These are phyloP conservation scores for Pyxicephalus adspersus DNA, from an alignment of 2,113 vertebrate genomes.

Conservation along the genomic window DNA sequence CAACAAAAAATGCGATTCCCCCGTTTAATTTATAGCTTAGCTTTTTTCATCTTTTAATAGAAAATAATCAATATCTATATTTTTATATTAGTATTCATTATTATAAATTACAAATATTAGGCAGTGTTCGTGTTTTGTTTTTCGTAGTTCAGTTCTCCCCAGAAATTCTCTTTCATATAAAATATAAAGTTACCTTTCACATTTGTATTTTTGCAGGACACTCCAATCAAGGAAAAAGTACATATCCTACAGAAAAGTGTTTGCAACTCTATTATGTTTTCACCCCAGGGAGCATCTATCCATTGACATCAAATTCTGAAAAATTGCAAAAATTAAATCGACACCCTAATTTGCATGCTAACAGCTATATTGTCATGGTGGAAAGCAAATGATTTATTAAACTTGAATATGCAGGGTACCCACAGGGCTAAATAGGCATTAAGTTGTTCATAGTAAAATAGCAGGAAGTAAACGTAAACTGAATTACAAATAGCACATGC, in stretches of 20 bases:
- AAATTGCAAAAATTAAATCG: constrained; percentile 20
- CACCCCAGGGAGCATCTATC: constrained; percentile 14
- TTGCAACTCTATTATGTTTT: constrained; percentile 16
- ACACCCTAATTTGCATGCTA: constrained; percentile 39
- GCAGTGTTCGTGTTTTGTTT: too few relatives aligned
- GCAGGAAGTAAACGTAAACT: constrained; percentile 6
- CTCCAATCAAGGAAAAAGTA: neutral
- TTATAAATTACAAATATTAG: too few relatives aligned
- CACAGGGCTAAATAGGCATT: constrained; percentile 17
- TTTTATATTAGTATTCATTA: too few relatives aligned
- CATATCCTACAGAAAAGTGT: neutral
- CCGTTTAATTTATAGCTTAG: too few relatives aligned
- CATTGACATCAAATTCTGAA: neutral
- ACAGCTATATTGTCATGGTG: constrained; percentile 14
- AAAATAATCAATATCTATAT: too few relatives aligned
- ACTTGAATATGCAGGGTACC: constrained; percentile 5
- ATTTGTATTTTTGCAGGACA: neutral
- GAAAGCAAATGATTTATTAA: constrained; percentile 42
- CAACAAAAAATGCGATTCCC: too few relatives aligned
- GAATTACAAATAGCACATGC: neutral
- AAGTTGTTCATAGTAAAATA: constrained; percentile 35
- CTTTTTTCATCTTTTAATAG: too few relatives aligned
- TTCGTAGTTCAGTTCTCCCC: too few relatives aligned
- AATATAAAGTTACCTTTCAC: neutral
- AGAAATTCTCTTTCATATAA: too few relatives aligned